Evolutionary conservation across 2,888 invertebrate species (phyloP), one percentile per base, ranked within the genome.

Genomic region (Muscina levida): DNA sequence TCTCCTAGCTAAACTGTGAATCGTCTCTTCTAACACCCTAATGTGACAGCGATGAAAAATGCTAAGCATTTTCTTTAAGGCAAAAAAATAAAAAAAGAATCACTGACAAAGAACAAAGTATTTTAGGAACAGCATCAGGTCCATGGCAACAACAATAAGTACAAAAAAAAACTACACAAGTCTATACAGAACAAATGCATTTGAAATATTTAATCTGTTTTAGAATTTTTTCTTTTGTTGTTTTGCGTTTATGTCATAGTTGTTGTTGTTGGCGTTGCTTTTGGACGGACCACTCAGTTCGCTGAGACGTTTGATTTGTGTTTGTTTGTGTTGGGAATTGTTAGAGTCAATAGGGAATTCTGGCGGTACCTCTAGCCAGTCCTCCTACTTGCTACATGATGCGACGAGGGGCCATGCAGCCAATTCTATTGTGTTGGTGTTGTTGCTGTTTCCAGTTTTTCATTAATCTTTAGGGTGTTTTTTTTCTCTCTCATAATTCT

Each of bases 341-440:
- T n/a, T n/a, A n/a, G n/a, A 6, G 42, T 42, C 62, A 39, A 42
- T 62, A 13, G 62, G 62, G 62, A 62, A 62, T 62, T 13, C 53
- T 44, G 44, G 1, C 15, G n/a, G 46, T 19, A 53, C 22, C 10
- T 22, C 19, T n/a, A 57, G 8, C 26, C 59, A 39, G 24, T 31
- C 31, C 31, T 31, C 31, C 31, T 31, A 31, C 31, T 31, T 31
- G 31, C 8, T 5, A 31, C 31, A 31, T 31, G 31, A 5, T 31
- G 31, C 31, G 31, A 3, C 4, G 8, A 31, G 31, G 8, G 31
- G 31, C 8, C 31, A 31, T 31, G 31, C 8, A 31, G 31, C 31
- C 4, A 5, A 5, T 31, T 31, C 31, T 8, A 8, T 5, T 31
- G 31, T 31, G 31, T 31, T 31, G 31, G 3, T 31, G 3, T 31